phyloP scores from a whole-genome alignment of 2,797 vertebrate species.

The Trichosurus vulpecula region DNA sequence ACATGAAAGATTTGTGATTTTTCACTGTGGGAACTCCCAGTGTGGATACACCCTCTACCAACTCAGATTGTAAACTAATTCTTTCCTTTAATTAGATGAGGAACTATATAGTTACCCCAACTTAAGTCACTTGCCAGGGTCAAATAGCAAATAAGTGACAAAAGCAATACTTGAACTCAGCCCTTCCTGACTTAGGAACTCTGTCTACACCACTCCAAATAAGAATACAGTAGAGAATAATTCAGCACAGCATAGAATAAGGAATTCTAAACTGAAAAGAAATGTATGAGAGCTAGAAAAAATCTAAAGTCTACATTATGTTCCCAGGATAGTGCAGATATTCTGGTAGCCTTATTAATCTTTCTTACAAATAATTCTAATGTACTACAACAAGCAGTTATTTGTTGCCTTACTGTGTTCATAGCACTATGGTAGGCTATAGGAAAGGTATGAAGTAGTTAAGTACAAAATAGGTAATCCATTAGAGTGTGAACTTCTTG shows the following conservation, averaged over 20 bases:
- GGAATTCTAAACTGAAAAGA: slow-evolving; percentile 21
- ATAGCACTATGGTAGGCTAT: background rate
- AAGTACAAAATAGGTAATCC: background rate
- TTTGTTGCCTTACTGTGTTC: background rate
- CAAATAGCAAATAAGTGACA: background rate
- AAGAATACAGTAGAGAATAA: background rate
- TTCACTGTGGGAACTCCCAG: background rate
- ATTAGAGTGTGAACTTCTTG: background rate
- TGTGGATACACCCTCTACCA: background rate
- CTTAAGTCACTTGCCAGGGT: background rate
- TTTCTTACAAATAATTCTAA: background rate
- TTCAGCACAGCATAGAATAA: background rate
- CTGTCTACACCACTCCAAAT: slow-evolving; percentile 31
- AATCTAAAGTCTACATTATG: background rate
- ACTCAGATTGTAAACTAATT: background rate
- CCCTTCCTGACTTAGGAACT: background rate
- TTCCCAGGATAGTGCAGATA: background rate
- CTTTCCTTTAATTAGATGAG: background rate
- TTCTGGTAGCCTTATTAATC: background rate
- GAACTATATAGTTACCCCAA: background rate
- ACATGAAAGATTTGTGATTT: background rate
- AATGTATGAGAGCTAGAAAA: background rate
- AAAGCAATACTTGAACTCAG: background rate
- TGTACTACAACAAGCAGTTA: background rate
- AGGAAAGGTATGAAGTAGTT: background rate